Evolutionary conservation across 2,888 invertebrate species (phyloP).

Genomic region (Tetheella fluctuosa): DNA sequence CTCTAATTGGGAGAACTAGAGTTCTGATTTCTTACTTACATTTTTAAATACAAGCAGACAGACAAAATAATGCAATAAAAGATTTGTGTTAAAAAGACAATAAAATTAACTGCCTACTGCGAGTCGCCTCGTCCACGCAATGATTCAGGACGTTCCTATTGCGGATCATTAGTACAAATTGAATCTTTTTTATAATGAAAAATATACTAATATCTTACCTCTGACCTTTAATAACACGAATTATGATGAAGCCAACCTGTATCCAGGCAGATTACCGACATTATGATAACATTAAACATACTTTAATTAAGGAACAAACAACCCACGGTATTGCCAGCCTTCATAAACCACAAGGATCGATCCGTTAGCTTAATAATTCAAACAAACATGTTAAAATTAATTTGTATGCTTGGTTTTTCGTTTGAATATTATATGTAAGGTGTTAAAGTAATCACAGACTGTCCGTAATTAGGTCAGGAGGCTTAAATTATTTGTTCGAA

Average conservation of each 20-base stretch:
- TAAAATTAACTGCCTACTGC: too few relatives aligned
- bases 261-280: neutral
- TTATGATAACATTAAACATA: constrained; percentile 30
- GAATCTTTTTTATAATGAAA: too few relatives aligned
- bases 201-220: too few relatives aligned
- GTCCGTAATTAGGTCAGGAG: neutral
- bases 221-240: neutral
- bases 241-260: neutral
- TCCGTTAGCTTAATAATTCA: constrained; percentile 9
- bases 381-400: constrained; percentile 4
- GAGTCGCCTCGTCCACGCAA: too few relatives aligned
- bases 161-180: too few relatives aligned
- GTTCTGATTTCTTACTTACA: too few relatives aligned
- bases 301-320: constrained; percentile 32
- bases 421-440: neutral
- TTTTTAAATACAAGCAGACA: too few relatives aligned
- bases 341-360: constrained; percentile 21
- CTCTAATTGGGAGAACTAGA: too few relatives aligned
- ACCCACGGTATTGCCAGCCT: constrained; percentile 18
- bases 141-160: too few relatives aligned
- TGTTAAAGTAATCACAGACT: neutral
- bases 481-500: neutral
- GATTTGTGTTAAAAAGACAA: too few relatives aligned
- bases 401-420: constrained; percentile 1
- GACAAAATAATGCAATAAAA: too few relatives aligned